Evolutionary conservation across 2,888 invertebrate species (phyloP).

Genomic region (Chromoteleia sp.): DNA sequence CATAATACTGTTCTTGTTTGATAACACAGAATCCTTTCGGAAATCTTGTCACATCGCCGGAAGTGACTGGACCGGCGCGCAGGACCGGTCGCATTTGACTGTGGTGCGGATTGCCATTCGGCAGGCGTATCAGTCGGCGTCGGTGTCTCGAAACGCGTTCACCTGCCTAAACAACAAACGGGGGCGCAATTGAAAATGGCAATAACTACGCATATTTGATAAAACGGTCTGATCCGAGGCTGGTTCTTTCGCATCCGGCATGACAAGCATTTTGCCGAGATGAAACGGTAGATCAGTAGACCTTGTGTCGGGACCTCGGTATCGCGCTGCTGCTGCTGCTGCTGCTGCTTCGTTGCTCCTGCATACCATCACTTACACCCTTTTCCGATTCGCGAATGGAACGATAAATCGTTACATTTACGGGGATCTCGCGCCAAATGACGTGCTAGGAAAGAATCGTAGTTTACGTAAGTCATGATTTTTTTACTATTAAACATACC

Average conservation of each 20-base stretch:
- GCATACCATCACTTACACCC: constrained; percentile 31
- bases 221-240: constrained; percentile 64
- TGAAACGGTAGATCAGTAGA: constrained; percentile 70
- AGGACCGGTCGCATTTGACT: constrained; percentile 74
- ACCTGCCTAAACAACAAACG: constrained; percentile 73
- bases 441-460: constrained; percentile 29
- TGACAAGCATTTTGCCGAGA: constrained; percentile 62
- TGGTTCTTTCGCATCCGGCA: constrained; percentile 25
- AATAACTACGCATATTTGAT: constrained; percentile 78
- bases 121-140: constrained; percentile 81
- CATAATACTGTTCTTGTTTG: neutral
- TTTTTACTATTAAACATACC: constrained; percentile 4
- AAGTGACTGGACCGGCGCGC: constrained; percentile 72
- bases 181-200: constrained; percentile 76
- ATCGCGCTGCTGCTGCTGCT: constrained; percentile 37
- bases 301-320: constrained; percentile 27
- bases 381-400: constrained; percentile 31
- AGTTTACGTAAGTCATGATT: constrained; percentile 54
- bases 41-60: constrained; percentile 25
- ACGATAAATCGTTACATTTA: constrained; percentile 35
- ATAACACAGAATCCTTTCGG: constrained; percentile 11
- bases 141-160: constrained; percentile 80
- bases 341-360: constrained; percentile 1
- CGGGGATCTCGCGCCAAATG: constrained; percentile 50
- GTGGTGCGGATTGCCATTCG: constrained; percentile 77